Evolutionary conservation across 2,888 invertebrate species (phyloP), one percentile per base, ranked within the genome.

Genomic region (Parnassius apollo): DNA sequence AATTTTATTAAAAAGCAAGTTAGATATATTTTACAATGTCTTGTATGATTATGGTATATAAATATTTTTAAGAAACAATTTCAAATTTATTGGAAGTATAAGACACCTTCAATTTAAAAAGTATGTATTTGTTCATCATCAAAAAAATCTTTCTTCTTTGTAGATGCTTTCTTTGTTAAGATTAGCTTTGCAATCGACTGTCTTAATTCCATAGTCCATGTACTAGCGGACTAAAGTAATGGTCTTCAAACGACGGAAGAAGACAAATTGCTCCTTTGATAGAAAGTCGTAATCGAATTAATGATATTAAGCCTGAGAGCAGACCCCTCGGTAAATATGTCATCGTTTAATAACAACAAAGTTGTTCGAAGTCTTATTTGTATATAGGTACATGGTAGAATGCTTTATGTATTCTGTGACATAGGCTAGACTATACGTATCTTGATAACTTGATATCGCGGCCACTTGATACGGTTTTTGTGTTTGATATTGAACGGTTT

Each of bases 211-310:
- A 22, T 35, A 2, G 25, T 52, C n/a, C 8, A 54, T 18, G 45
- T 42, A 44, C 13, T n/a, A 54, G 2, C 42, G 10, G 11, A 35
- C 52, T 56, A 68, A 68, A 65, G 60, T 69, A 65, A 70, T 73
- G 73, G 72, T 67, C 74, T 68, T 73, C 56, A 72, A 75, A 69
- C 67, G 73, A 74, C 81, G 83, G 83, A 83, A 76, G 78, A 67
- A 66, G 69, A 75, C 74, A 78, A 82, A 82, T 83, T 83, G 82
- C 71, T 76, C 81, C 73, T 81, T 83, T 81, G 69, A 78, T 74
- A 72, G 75, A 69, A 71, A 69, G 71, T 70, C 69, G 69, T 82
- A 75, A 81, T 77, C 75, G 77, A 77, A 82, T 81, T 80, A 80
- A 80, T 73, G 69, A 76, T 66, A 72, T 71, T 68, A 71, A 69